phyloP scores from a whole-genome alignment of 2,113 vertebrate genomes.

The Canis aureus region DNA sequence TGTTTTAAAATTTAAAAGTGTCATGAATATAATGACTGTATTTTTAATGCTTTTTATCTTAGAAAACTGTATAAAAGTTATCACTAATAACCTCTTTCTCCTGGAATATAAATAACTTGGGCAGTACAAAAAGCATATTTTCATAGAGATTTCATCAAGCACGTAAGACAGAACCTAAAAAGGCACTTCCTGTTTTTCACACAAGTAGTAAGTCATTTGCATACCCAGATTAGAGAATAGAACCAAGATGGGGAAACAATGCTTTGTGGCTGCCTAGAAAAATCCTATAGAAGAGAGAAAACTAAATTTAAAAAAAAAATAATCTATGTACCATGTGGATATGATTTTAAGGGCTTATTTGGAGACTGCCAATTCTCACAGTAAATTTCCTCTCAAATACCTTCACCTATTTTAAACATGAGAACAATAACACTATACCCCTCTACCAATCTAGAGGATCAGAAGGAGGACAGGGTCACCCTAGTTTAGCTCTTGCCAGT shows the following conservation, averaged over 20 bases:
- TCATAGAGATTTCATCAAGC: conserved; percentile 69
- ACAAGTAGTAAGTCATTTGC: conserved; percentile 75
- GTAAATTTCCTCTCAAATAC: background rate
- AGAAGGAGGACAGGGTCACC: background rate
- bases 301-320: background rate
- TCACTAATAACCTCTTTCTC: conserved; percentile 16
- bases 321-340: background rate
- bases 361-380: background rate
- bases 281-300: background rate
- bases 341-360: background rate
- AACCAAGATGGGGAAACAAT: conserved; percentile 65
- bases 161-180: conserved; percentile 73
- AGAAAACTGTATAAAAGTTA: background rate
- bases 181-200: conserved; percentile 90
- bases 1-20: conserved; percentile 45
- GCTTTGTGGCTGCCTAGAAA: background rate
- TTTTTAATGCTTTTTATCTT: conserved; percentile 3
- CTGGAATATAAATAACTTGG: conserved; percentile 42
- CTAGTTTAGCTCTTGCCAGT: conserved; percentile 1
- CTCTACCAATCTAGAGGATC: background rate
- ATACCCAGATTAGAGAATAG: conserved; percentile 82
- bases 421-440: background rate
- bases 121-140: conserved; percentile 45
- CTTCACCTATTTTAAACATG: background rate
- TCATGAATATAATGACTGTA: background rate